Conservation (phyloP, 1,140 invertebrate species). For the Diuraphis noxia region DNA sequence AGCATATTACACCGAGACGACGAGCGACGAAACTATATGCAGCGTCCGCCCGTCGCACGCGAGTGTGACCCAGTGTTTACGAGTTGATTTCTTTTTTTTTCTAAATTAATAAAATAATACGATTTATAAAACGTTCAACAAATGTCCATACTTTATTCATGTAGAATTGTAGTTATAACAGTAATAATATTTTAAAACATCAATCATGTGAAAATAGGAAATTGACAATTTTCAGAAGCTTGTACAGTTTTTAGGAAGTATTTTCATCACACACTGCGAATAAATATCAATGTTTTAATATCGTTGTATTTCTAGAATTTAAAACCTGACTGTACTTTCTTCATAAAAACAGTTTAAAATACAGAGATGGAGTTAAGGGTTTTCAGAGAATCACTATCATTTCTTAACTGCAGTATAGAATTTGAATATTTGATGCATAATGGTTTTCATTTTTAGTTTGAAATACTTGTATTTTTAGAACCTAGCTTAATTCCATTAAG, state of each 20-base stretch:
- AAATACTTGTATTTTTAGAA: not conserved
- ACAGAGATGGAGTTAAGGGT: not conserved
- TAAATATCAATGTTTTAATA: not conserved
- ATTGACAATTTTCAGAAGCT: not conserved
- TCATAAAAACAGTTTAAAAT: not conserved
- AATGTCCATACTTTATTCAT: not conserved
- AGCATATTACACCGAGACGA: not conserved
- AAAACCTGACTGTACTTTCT: not conserved
- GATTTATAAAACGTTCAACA: not conserved
- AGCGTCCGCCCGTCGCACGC: not conserved
- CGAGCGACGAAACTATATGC: slow-evolving; percentile 3
- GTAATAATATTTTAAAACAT: not conserved
- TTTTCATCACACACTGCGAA: not conserved
- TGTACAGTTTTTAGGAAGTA: not conserved
- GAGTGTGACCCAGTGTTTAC: not conserved
- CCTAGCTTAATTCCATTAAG: not conserved
- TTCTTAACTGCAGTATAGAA: not conserved
- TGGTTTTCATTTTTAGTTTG: not conserved
- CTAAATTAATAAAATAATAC: not conserved
- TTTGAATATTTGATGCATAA: not conserved
- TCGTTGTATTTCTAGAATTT: not conserved
- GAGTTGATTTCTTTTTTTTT: not conserved
- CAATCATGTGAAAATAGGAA: not conserved
- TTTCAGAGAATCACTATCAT: not conserved
- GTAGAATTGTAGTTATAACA: not conserved